Conservation (phyloP, 2,797 vertebrate species). For the Helarctos malayanus region DNA sequence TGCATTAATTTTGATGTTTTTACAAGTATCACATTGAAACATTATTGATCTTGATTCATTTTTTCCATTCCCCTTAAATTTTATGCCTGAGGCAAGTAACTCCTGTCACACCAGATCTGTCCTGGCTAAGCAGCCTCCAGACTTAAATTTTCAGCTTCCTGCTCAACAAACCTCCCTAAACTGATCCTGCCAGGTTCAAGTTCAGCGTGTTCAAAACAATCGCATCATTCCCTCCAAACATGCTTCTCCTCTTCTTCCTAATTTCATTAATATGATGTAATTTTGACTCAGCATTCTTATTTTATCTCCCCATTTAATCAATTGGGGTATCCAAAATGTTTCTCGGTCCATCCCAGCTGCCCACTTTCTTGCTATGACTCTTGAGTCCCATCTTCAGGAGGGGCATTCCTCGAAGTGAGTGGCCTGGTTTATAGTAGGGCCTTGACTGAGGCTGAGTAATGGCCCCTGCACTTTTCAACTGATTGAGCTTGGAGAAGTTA, state of each 20-base stretch:
- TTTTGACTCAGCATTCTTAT: not conserved
- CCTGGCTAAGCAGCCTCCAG: not conserved
- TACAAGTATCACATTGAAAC: not conserved
- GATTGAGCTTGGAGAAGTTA: not conserved
- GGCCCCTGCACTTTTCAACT: not conserved
- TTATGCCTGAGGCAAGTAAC: not conserved
- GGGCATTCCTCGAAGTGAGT: not conserved
- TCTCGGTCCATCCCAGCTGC: not conserved
- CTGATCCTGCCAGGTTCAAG: not conserved
- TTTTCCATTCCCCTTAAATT: not conserved
- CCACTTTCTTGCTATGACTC: not conserved
- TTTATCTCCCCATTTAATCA: not conserved
- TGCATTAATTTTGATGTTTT: slow-evolving; percentile 4
- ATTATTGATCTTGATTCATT: not conserved
- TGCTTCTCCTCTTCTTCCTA: not conserved
- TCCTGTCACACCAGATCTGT: not conserved
- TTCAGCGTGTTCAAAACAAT: not conserved
- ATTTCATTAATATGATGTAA: not conserved
- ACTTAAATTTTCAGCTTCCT: not conserved
- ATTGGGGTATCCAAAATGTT: not conserved
- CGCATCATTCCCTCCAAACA: not conserved
- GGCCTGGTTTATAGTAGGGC: not conserved
- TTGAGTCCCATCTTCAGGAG: not conserved
- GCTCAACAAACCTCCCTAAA: not conserved
- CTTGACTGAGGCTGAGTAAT: not conserved